Conservation (phyloP, 1,140 invertebrate species). For the Tenebrio molitor region DNA sequence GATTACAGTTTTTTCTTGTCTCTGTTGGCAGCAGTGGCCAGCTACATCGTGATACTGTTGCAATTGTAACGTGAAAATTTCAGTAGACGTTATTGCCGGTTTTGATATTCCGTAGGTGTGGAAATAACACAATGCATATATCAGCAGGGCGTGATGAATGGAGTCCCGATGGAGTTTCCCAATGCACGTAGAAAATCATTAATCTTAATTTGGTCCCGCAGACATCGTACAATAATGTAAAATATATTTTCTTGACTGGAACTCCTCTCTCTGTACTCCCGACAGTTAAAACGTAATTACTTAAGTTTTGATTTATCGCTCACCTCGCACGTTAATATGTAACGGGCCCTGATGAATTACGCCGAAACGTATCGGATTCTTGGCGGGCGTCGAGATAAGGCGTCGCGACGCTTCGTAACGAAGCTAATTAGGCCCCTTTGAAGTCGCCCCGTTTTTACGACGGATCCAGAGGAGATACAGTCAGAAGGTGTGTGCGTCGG, state of each 20-base stretch:
- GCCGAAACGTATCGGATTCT: conserved; percentile 18
- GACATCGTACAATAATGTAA: conserved; percentile 34
- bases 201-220: conserved; percentile 28
- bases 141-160: conserved; percentile 22
- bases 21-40: background rate
- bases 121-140: conserved; percentile 34
- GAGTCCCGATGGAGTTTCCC: conserved; percentile 28
- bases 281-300: conserved; percentile 39
- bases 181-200: conserved; percentile 36
- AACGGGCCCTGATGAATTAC: conserved; percentile 10
- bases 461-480: conserved; percentile 15
- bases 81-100: background rate
- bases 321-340: conserved; percentile 17
- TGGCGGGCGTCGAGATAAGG: conserved; percentile 6
- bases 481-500: conserved; percentile 11
- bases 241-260: conserved; percentile 31
- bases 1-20: conserved; percentile 4
- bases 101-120: conserved; percentile 9
- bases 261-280: conserved; percentile 29
- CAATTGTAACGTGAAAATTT: conserved; percentile 18
- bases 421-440: conserved; percentile 34
- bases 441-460: conserved; percentile 24
- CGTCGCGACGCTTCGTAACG: conserved; percentile 27
- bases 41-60: conserved; percentile 2
- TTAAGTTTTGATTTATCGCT: conserved; percentile 34